Evolutionary conservation across 2,888 invertebrate genomes (phyloP).

Genomic region (Tetramorium bicarinatum): DNA sequence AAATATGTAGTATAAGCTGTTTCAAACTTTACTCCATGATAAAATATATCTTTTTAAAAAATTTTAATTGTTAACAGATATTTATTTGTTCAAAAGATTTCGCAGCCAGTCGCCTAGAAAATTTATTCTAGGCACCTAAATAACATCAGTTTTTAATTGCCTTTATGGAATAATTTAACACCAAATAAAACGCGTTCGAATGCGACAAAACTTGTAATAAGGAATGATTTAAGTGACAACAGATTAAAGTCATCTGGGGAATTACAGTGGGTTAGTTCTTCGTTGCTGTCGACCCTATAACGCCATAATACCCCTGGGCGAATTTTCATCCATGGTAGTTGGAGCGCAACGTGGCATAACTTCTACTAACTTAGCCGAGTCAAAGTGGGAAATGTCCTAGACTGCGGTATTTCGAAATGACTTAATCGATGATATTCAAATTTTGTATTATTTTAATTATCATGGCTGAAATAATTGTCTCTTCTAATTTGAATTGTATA

Average conservation of each 20-base stretch:
- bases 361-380: constrained; percentile 43
- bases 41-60: neutral
- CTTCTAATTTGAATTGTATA: neutral
- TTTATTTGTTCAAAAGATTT: constrained; percentile 1
- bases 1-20: too few relatives aligned
- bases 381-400: constrained; percentile 42
- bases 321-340: constrained; percentile 56
- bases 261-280: constrained; percentile 49
- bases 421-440: constrained; percentile 42
- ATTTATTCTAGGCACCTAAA: neutral
- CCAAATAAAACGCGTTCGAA: neutral
- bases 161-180: neutral
- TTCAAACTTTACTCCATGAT: neutral
- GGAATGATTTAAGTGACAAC: constrained; percentile 52
- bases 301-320: constrained; percentile 50
- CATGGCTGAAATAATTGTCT: constrained; percentile 9
- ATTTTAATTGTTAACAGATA: neutral
- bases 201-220: constrained; percentile 35
- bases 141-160: constrained; percentile 14
- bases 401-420: constrained; percentile 21
- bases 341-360: constrained; percentile 45
- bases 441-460: constrained; percentile 26
- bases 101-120: neutral
- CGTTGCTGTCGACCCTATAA: constrained; percentile 47
- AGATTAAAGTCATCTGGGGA: constrained; percentile 49